phyloP scores from a whole-genome alignment of 2,113 vertebrate species.

The Chloebia gouldiae region DNA sequence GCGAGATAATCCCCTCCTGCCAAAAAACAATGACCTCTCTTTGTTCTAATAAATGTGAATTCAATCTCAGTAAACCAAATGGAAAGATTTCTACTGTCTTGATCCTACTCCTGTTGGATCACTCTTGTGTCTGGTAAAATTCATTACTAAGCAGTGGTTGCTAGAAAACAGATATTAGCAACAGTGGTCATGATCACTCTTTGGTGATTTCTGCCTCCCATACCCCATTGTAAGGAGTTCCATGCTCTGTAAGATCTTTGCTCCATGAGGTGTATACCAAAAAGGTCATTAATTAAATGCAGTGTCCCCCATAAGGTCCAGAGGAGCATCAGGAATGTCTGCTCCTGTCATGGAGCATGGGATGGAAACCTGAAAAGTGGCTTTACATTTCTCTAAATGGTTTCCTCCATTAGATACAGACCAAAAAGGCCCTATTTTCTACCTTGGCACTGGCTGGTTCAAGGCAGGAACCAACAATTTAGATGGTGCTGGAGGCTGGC shows the following conservation, averaged over 20 bases:
- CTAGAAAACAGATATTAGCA: conserved; percentile 1
- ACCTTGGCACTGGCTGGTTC: neutral
- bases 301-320: neutral
- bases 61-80: neutral
- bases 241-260: neutral
- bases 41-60: conserved; percentile 1
- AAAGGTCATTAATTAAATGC: neutral
- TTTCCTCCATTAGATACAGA: neutral
- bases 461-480: neutral
- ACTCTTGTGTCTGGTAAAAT: neutral
- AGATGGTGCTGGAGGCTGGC: neutral
- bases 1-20: neutral
- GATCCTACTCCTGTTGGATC: neutral
- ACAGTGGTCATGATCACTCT: neutral
- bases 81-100: neutral
- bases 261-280: neutral
- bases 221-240: neutral
- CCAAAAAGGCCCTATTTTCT: neutral
- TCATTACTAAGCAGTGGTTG: neutral
- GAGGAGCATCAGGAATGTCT: neutral
- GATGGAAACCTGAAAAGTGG: neutral
- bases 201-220: neutral
- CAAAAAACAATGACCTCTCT: neutral
- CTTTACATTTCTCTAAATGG: neutral
- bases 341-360: neutral